phyloP scores from a whole-genome alignment of 2,797 vertebrate genomes.

The Eutrigla gurnardus region DNA sequence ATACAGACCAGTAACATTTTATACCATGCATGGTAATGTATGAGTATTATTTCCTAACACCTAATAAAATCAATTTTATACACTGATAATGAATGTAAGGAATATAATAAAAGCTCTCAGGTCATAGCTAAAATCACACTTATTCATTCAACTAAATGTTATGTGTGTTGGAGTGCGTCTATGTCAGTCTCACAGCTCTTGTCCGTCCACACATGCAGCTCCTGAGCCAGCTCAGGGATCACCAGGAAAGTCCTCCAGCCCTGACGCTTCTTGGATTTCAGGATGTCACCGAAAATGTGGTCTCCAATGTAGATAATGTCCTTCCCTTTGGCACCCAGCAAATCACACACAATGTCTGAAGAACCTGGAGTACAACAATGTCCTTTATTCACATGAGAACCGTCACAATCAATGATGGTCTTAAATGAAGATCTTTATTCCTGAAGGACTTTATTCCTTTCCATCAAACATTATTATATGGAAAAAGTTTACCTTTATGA shows the following conservation, averaged over 20 bases:
- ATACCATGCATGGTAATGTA: not conserved
- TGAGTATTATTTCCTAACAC: not conserved
- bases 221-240: conserved; percentile 94
- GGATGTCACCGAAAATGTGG: conserved; percentile 96
- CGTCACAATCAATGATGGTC: not conserved
- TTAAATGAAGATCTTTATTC: not conserved
- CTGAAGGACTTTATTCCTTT: no score
- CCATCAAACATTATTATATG: no score
- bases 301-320: conserved; percentile 96
- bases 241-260: conserved; percentile 97
- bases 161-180: not conserved
- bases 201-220: conserved; percentile 96
- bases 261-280: conserved; percentile 97
- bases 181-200: conserved; percentile 89
- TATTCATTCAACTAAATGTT: not conserved
- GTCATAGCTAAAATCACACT: not conserved
- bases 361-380: conserved; percentile 83
- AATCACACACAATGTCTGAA: conserved; percentile 94
- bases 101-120: not conserved
- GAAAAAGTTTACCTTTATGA: no score
- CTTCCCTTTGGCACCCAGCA: conserved; percentile 94
- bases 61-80: not conserved
- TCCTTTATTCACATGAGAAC: no score
- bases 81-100: not conserved
- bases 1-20: not conserved